Base-by-base conservation (phyloP, 2,797 vertebrate genomes). In the Coilia nasus region DNA sequence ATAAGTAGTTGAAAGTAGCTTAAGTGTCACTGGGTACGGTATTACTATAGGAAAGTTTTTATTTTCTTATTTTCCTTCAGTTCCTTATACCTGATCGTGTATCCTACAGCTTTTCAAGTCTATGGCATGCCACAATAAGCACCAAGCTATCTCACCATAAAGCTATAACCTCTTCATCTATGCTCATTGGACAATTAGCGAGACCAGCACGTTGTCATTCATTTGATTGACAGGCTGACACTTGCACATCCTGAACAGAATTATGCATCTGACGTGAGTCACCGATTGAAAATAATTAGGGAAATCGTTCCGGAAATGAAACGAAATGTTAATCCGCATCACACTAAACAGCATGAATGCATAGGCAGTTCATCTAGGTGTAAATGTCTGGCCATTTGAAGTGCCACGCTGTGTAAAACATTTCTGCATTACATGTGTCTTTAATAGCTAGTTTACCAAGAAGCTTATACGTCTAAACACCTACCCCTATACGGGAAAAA, bases 181-280 rank as follows among this genome's bases (percentile, higher is more conserved):
- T 21, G 28, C 17, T 47, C 56, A 57, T 78, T 60, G 60, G 67
- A 86, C 86, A 89, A 89, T 87, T 89, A 89, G 86, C 62, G 81
- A 31, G 46, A 85, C 86, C 83, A 71, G 82, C n/a, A 64, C 81
- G 67, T 56, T 82, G 50, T 84, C 85, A 84, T 82, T 81, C 67
- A 81, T 59, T 67, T 86, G 85, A 86, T 83, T 86, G 85, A 86
- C 67, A 75, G 82, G 47, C 50, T 28, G 71, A 46, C 82, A 82
- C 56, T 59, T 57, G 82, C 62, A 83, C 46, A 82, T 86, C 54
- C 83, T 83, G 75, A 83, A 78, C 57, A 83, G 47, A 86, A 83
- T 41, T 60, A 54, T 1, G 82, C 82, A 46, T 56, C 64, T 23
- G 82, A 46, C 28, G 82, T 46, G 31, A 59, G 12, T 60, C 44